These are phyloP conservation scores for Lates japonicus DNA, from an alignment of 2,797 vertebrate species.

Conservation along the genomic window DNA sequence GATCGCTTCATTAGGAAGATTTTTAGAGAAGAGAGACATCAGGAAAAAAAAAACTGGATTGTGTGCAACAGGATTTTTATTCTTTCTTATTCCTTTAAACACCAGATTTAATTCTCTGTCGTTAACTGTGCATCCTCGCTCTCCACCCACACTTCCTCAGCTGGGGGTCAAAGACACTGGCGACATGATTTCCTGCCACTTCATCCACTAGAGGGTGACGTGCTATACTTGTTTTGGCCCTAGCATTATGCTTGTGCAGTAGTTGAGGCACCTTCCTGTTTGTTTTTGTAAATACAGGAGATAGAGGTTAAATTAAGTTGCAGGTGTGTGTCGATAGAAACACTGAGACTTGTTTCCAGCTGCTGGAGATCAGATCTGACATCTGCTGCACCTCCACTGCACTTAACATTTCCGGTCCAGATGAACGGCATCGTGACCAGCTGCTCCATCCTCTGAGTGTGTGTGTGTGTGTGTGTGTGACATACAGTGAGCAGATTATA, in stretches of 20 bases:
- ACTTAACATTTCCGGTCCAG: background rate
- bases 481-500: conserved; percentile 32
- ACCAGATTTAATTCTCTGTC: no score
- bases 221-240: background rate
- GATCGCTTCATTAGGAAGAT: no score
- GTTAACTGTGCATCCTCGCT: no score
- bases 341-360: background rate
- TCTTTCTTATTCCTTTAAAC: no score
- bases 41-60: no score
- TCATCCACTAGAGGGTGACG: conserved; percentile 23
- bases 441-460: background rate
- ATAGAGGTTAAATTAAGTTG: background rate
- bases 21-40: no score
- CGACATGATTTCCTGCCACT: background rate
- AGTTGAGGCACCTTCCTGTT: background rate
- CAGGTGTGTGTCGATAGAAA: background rate
- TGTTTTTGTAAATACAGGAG: background rate
- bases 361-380: conserved; percentile 10
- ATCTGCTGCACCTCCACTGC: conserved; percentile 1
- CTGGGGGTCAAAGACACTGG: background rate
- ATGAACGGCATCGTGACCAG: conserved; percentile 18
- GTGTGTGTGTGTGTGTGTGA: conserved; percentile 11
- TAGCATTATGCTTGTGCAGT: background rate
- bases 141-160: no score
- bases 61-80: no score